phyloP scores from a whole-genome alignment of 2,888 invertebrate genomes.

The Odiellus spinosus region DNA sequence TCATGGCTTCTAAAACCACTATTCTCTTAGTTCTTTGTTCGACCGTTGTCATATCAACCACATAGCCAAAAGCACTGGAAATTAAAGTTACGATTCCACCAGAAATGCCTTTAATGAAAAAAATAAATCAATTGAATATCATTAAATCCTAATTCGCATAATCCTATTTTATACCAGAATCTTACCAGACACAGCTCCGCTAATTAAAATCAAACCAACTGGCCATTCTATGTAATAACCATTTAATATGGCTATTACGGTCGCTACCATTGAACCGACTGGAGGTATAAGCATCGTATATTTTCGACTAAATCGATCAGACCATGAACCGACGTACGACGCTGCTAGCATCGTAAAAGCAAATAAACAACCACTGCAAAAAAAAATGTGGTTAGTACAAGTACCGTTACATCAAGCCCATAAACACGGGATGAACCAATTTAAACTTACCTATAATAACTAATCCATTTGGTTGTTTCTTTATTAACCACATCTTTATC shows the following conservation, averaged over 20 bases:
- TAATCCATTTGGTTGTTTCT: conserved; percentile 8
- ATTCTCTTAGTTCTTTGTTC: conserved; percentile 57
- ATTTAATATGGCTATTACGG: conserved; percentile 26
- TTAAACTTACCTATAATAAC: conserved; percentile 22
- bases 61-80: conserved; percentile 46
- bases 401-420: no score
- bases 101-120: conserved; percentile 18
- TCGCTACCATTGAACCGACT: conserved; percentile 28
- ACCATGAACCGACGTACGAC: conserved; percentile 27
- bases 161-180: no score
- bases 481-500: background rate
- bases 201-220: conserved; percentile 28
- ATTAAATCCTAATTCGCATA: no score
- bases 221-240: conserved; percentile 23
- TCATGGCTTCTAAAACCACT: conserved; percentile 62
- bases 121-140: no score
- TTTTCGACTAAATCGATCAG: conserved; percentile 33
- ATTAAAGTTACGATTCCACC: conserved; percentile 33
- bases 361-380: conserved; percentile 18
- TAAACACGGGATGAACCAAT: no score
- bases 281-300: conserved; percentile 32
- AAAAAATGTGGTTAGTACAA: no score
- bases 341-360: conserved; percentile 25
- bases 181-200: conserved; percentile 30
- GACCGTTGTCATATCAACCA: conserved; percentile 55